Evolutionary conservation across 2,888 invertebrate species (phyloP).

Genomic region (Habrosyne pyritoides): DNA sequence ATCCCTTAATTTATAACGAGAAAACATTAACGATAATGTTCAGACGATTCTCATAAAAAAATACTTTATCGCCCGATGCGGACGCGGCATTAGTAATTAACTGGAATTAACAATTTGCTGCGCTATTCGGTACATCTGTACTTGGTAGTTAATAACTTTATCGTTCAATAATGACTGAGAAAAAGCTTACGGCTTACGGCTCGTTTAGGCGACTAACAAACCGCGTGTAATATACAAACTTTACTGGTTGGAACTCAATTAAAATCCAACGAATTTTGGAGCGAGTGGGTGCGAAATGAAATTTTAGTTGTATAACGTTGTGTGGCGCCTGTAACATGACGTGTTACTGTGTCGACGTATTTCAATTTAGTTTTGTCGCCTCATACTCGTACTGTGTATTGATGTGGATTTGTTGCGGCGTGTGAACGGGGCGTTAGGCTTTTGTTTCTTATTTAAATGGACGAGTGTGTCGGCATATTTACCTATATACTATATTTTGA

Average conservation of each 20-base stretch:
- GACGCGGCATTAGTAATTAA: constrained; percentile 67
- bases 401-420: constrained; percentile 20
- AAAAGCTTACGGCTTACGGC: constrained; percentile 52
- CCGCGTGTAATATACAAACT: constrained; percentile 54
- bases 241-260: constrained; percentile 72
- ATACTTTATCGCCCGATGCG: constrained; percentile 63
- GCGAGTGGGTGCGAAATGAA: constrained; percentile 54
- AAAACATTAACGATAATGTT: constrained; percentile 69
- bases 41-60: constrained; percentile 64
- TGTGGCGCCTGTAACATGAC: constrained; percentile 27
- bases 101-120: constrained; percentile 72
- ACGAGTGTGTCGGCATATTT: not conserved
- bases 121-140: constrained; percentile 68
- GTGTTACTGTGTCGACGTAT: constrained; percentile 17
- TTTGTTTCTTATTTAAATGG: not conserved
- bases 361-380: constrained; percentile 12
- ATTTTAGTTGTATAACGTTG: constrained; percentile 72
- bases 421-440: constrained; percentile 10
- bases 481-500: not conserved
- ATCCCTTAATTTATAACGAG: constrained; percentile 70
- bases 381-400: constrained; percentile 26
- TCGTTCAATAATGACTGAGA: constrained; percentile 3
- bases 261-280: constrained; percentile 71
- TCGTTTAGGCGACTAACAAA: constrained; percentile 65
- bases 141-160: constrained; percentile 45